Conservation (phyloP, 2,888 invertebrate genomes). For the Drosophila siamana region DNA sequence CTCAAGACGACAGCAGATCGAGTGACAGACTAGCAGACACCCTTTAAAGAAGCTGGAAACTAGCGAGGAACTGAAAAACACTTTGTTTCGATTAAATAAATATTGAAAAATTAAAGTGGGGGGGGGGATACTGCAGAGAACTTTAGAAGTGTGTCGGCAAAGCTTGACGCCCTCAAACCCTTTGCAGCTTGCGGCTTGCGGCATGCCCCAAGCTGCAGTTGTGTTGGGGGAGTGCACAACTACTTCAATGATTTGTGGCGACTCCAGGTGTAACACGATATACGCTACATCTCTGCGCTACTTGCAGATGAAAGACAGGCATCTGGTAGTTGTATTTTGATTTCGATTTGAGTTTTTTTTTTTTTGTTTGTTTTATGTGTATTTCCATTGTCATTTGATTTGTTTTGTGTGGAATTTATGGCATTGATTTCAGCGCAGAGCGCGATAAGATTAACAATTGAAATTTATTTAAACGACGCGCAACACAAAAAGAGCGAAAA, state of each 20-base stretch:
- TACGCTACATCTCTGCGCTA: conserved; percentile 15
- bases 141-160: no score
- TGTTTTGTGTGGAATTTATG: conserved; percentile 26
- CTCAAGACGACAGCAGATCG: background rate
- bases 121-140: no score
- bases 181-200: no score
- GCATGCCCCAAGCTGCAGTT: background rate
- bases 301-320: no score
- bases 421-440: conserved; percentile 36
- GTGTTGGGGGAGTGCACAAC: background rate
- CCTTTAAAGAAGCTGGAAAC: no score
- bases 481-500: background rate
- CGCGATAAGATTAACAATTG: conserved; percentile 50
- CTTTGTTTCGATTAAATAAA: no score
- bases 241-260: conserved; percentile 41
- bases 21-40: background rate
- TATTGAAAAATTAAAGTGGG: no score
- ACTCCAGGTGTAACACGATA: conserved; percentile 29
- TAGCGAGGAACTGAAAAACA: no score
- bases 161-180: no score
- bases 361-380: no score
- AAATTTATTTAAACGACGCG: conserved; percentile 12
- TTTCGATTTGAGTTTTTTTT: conserved; percentile 1
- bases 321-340: background rate
- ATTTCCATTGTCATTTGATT: conserved; percentile 1